These are phyloP conservation scores for Saguinus imperator DNA, from an alignment of 2,113 vertebrate species.

Conservation along the genomic window DNA sequence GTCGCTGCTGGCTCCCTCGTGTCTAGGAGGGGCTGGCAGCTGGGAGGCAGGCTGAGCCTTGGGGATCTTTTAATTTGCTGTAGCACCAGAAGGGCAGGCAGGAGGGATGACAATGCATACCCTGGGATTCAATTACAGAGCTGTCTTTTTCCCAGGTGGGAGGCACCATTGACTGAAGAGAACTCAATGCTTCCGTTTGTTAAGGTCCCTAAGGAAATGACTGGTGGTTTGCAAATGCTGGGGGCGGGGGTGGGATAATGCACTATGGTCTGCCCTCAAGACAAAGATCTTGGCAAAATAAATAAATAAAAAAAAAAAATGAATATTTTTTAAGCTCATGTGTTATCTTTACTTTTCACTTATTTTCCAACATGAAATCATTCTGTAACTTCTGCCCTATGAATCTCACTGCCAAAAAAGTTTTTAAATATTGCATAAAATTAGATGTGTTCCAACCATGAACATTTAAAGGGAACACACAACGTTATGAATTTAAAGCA, in stretches of 20 bases:
- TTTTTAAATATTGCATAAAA: slow-evolving; percentile 10
- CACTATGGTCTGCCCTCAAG: background rate
- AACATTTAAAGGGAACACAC: background rate
- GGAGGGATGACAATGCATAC: slow-evolving; percentile 57
- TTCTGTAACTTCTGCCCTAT: background rate
- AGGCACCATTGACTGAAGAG: background rate
- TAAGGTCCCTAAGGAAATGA: slow-evolving; percentile 6
- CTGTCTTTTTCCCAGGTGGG: slow-evolving; percentile 64
- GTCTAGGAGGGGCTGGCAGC: slow-evolving; percentile 77
- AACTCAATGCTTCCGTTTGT: slow-evolving; percentile 40
- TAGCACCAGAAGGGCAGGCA: slow-evolving; percentile 18
- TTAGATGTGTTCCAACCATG: background rate
- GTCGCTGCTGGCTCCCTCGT: slow-evolving; percentile 74
- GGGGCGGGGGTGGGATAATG: background rate
- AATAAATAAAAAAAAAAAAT: background rate
- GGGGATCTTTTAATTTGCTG: slow-evolving; percentile 72
- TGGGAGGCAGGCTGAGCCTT: slow-evolving; percentile 72
- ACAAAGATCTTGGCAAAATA: background rate
- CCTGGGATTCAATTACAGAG: slow-evolving; percentile 67
- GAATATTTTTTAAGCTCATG: background rate
- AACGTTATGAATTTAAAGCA: background rate
- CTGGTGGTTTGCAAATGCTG: slow-evolving; percentile 3
- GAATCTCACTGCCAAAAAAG: background rate
- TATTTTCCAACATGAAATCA: slow-evolving; percentile 50
- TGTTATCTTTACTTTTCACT: background rate